phyloP scores from a whole-genome alignment of 2,797 vertebrate genomes.

The Labroides dimidiatus region DNA sequence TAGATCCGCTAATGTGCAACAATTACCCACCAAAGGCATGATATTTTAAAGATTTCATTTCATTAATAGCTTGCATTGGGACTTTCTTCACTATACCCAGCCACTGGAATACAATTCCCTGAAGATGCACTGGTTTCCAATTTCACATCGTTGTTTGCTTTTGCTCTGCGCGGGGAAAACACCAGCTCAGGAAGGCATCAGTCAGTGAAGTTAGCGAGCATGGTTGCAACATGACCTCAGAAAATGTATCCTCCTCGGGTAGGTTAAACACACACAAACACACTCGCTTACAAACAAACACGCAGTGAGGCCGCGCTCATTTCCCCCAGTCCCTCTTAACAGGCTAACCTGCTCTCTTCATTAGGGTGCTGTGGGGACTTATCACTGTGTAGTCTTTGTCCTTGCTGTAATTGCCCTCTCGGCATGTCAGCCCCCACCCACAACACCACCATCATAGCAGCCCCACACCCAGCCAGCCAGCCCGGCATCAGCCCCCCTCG shows the following conservation, averaged over 20 bases:
- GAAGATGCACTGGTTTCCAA: slow-evolving; percentile 69
- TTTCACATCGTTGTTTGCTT: slow-evolving; percentile 71
- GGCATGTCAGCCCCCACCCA: slow-evolving; percentile 78
- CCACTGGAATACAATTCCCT: slow-evolving; percentile 68
- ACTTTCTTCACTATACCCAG: slow-evolving; percentile 54
- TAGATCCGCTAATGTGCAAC: slow-evolving; percentile 63
- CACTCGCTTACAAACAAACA: slow-evolving; percentile 60
- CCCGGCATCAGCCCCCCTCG: slow-evolving; percentile 75
- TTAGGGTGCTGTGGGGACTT: slow-evolving; percentile 87
- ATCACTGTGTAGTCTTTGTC: slow-evolving; percentile 85
- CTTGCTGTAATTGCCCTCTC: slow-evolving; percentile 89
- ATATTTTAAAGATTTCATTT: slow-evolving; percentile 70
- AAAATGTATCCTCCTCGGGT: slow-evolving; percentile 76
- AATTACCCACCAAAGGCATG: slow-evolving; percentile 66
- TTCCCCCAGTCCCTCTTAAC: slow-evolving; percentile 75
- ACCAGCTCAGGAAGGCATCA: slow-evolving; percentile 66
- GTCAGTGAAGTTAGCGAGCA: slow-evolving; percentile 69
- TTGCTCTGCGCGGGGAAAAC: slow-evolving; percentile 56
- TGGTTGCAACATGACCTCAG: slow-evolving; percentile 76
- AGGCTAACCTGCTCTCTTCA: slow-evolving; percentile 85
- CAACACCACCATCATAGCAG: slow-evolving; percentile 56
- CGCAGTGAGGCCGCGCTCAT: slow-evolving; percentile 67
- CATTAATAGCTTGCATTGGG: slow-evolving; percentile 66
- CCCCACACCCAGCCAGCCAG: slow-evolving; percentile 52
- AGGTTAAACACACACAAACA: slow-evolving; percentile 76